phyloP scores from a whole-genome alignment of 2,888 invertebrate species.

The Carcina quercana region DNA sequence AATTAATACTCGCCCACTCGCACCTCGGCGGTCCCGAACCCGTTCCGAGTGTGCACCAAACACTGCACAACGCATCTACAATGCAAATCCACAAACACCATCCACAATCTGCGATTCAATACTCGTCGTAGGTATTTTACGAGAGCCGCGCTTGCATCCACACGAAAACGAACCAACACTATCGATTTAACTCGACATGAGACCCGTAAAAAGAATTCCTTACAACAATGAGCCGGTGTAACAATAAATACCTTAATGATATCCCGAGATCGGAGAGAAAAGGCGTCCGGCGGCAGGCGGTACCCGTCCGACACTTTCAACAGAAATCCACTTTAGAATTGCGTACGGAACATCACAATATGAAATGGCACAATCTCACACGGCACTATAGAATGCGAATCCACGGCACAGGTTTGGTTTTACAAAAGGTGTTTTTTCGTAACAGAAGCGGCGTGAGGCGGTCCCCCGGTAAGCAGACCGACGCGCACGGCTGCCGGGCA shows the following conservation, averaged over 20 bases:
- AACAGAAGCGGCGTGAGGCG: constrained; percentile 52
- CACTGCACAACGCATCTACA: constrained; percentile 57
- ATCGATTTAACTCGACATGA: constrained; percentile 66
- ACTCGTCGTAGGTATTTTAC: constrained; percentile 38
- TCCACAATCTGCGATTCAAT: constrained; percentile 50
- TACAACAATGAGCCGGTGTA: constrained; percentile 72
- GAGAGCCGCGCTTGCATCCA: constrained; percentile 32
- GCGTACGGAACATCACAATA: constrained; percentile 60
- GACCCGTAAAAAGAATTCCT: constrained; percentile 65
- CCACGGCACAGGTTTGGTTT: constrained; percentile 67
- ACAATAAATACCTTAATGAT: constrained; percentile 76
- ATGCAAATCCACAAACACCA: constrained; percentile 61
- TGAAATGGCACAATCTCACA: constrained; percentile 64
- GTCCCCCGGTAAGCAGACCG: constrained; percentile 34
- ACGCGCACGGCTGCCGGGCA: constrained; percentile 68
- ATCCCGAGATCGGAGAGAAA: constrained; percentile 69
- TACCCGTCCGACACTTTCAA: constrained; percentile 61
- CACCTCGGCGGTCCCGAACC: constrained; percentile 39
- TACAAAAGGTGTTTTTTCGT: constrained; percentile 63
- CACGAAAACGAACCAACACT: constrained; percentile 45
- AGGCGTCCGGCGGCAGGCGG: constrained; percentile 63
- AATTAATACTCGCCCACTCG: constrained; percentile 65
- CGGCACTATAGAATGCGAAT: constrained; percentile 55
- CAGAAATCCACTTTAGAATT: constrained; percentile 64
- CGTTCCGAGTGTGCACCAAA: constrained; percentile 46